Evolutionary conservation across 2,888 invertebrate genomes (phyloP), one percentile per base, ranked within the genome.

Genomic region (Amphipyra tragopoginis): DNA sequence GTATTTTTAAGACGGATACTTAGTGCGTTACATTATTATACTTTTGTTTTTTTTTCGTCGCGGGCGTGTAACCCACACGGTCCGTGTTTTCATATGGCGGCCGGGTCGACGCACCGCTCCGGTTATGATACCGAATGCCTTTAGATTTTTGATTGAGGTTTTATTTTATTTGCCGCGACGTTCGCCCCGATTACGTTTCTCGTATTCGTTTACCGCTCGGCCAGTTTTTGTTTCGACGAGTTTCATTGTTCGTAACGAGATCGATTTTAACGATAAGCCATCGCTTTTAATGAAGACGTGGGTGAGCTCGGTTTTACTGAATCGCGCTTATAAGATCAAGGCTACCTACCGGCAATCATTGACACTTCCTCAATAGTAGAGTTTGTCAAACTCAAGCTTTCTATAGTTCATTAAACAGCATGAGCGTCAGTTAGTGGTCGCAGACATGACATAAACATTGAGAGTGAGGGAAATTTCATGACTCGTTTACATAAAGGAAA

Each of bases 1-100:
- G 92, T 93, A 93, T 92, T 91, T 92, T 92, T 90, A 93, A 94
- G 93, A 92, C 91, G 90, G 91, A 93, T 93, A 93, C 93, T 94
- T 92, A 93, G 93, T 92, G 91, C 91, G 92, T 93, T 93, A 92
- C 92, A 93, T 93, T 93, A 93, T 93, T 92, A 90, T 90, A 91
- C 85, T 91, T 92, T 90, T 89, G 90, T 91, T 92, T 90, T 91
- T 91, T 90, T 90, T 89, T 63, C 73, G 81, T 81, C 85, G 86
- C 88, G 87, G 88, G 78, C 89, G 89, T 91, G 92, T 93, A 91
- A 90, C 90, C 90, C 89, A 90, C 89, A 88, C 91, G 87, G 86
- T 70, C 82, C 86, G 89, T 87, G 90, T 89, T 85, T 86, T 89
- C 90, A 80, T 90, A 85, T 85, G 87, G 90, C 88, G 88, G 87